phyloP scores from a whole-genome alignment of 2,797 vertebrate genomes.

The Enteromius afrohamiltoni region DNA sequence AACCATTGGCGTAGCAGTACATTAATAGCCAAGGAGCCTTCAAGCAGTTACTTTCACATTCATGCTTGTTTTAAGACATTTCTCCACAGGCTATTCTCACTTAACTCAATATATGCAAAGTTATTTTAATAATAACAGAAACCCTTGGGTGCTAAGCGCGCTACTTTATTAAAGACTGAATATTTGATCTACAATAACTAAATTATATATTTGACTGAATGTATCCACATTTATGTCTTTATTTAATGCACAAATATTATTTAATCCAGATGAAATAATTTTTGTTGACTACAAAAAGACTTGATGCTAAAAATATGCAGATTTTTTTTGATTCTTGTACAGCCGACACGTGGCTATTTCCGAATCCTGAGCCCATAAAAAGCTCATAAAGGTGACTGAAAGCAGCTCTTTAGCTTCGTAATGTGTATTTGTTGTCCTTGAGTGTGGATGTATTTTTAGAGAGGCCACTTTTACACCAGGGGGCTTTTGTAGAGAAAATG shows the following conservation, averaged over 20 bases:
- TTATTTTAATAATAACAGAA: conserved; percentile 21
- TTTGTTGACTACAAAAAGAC: not conserved
- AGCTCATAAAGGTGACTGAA: conserved; percentile 23
- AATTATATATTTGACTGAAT: not conserved
- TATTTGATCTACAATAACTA: not conserved
- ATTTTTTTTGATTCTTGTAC: not conserved
- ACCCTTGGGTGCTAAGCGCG: not conserved
- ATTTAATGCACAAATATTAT: conserved; percentile 5
- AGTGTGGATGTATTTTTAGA: conserved; percentile 46
- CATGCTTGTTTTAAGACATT: conserved; percentile 13
- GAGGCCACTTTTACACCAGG: conserved; percentile 14
- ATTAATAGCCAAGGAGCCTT: conserved; percentile 21
- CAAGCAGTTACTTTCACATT: not conserved
- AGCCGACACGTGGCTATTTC: not conserved
- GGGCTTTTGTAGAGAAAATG: conserved; percentile 44
- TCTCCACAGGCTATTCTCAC: conserved; percentile 2
- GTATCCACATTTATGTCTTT: not conserved
- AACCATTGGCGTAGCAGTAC: not conserved
- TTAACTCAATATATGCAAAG: conserved; percentile 24
- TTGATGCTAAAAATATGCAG: not conserved
- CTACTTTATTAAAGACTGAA: conserved; percentile 10
- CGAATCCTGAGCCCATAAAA: not conserved
- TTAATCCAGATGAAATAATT: not conserved
- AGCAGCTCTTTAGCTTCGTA: not conserved
- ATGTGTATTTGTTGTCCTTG: conserved; percentile 31